phyloP scores from a whole-genome alignment of 2,113 vertebrate genomes.

The Trogon surrucura region DNA sequence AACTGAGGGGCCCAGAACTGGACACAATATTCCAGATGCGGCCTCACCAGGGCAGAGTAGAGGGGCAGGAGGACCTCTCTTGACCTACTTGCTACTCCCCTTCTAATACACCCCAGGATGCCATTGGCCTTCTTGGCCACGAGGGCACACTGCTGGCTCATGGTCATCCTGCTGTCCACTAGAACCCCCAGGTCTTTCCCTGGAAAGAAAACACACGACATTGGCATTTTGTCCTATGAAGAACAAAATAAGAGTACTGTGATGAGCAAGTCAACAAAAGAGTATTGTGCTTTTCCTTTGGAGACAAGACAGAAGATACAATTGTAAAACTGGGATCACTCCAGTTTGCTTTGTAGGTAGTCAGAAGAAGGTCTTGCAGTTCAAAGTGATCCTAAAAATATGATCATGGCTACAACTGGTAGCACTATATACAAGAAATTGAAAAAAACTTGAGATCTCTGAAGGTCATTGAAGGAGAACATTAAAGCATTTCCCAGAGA shows the following conservation, averaged over 20 bases:
- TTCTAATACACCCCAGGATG: no score
- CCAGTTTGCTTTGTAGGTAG: background rate
- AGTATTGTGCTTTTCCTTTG: background rate
- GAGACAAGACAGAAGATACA: background rate
- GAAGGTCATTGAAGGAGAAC: background rate
- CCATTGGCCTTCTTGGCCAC: no score
- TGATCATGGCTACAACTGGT: background rate
- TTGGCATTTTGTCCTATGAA: background rate
- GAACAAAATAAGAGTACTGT: accelerated
- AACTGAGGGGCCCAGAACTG: no score
- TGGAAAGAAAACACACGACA: background rate
- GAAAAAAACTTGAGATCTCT: conserved; percentile 2
- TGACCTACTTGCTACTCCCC: no score
- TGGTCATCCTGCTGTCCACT: no score
- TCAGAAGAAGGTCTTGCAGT: background rate
- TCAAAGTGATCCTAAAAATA: background rate
- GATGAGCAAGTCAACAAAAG: background rate
- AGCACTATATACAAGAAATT: background rate
- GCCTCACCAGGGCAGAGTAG: no score
- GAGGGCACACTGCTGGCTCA: no score
- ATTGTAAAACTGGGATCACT: background rate
- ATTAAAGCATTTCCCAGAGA: conserved; percentile 33
- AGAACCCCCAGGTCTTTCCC: no score
- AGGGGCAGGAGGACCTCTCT: no score
- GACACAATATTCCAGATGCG: no score